Evolutionary conservation across 2,113 vertebrate genomes (phyloP).

Genomic region (Calidris pygmaea): DNA sequence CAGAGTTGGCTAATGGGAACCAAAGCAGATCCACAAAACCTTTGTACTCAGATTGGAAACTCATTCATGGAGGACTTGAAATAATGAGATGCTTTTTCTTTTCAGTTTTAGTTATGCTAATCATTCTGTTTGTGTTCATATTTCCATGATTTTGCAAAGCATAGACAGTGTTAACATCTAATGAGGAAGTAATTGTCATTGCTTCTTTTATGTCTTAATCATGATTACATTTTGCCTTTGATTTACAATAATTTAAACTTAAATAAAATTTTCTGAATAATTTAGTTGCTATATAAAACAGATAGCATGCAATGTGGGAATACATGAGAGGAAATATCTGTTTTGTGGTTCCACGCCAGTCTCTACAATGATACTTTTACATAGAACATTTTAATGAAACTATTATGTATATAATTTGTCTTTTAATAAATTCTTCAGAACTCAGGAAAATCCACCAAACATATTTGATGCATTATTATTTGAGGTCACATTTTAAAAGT

Average conservation of each 20-base stretch:
- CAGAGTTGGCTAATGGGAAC: neutral
- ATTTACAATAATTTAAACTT: neutral
- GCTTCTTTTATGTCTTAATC: neutral
- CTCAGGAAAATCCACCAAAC: neutral
- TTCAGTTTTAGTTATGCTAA: neutral
- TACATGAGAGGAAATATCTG: neutral
- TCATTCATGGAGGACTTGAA: neutral
- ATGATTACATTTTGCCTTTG: neutral
- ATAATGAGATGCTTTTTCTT: neutral
- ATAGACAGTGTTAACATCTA: neutral
- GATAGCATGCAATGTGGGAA: neutral
- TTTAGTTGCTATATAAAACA: neutral
- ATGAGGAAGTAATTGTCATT: neutral
- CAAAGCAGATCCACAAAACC: neutral
- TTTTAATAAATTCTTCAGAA: neutral
- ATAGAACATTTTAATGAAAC: neutral
- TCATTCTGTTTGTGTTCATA: neutral
- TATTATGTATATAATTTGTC: neutral
- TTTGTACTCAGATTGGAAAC: neutral
- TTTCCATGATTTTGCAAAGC: neutral
- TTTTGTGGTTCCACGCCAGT: neutral
- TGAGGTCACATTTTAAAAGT: neutral
- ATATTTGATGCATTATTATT: neutral
- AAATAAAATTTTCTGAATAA: neutral
- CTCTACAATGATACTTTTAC: neutral